Evolutionary conservation across 2,888 invertebrate species (phyloP), one percentile per base, ranked within the genome.

Genomic region (Allophyes oxyacanthae): DNA sequence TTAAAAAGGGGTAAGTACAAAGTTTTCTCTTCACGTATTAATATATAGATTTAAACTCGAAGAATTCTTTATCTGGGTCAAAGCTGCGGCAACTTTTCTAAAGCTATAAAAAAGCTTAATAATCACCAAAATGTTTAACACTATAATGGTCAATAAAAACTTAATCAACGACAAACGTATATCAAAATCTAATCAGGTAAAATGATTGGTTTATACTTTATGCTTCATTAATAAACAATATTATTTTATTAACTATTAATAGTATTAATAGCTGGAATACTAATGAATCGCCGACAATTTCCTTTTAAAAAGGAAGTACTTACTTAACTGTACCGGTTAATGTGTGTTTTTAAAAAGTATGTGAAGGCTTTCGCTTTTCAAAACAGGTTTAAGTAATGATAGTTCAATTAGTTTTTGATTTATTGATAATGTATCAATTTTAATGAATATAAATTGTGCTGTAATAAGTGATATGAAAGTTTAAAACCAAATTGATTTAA

Each of bases 231-330:
- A 55, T 44, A 60, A 51, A 53, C 32, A 30, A 52, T 55, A 53
- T 46, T 50, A 36, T 38, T 66, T 66, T 64, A 69, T 61, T 63
- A 57, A 57, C 58, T 61, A 72, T 72, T 58, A 57, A 62, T 42
- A 52, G 26, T 56, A 66, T 67, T 68, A 52, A 45, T 60, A 60
- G 38, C 5, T 45, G 28, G 43, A 55, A 72, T 64, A 53, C 36
- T 66, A 64, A 67, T 73, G 38, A 63, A 40, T 52, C 51, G 38
- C 50, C 38, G 36, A 46, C 53, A 37, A 60, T 60, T 73, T 73
- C 71, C 71, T 59, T 20, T 28, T 44, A 55, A 40, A 49, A 33
- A 64, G 74, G 73, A 73, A 60, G 56, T 59, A 33, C 52, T 61
- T 59, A 59, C 43, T 62, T 56, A 58, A 62, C 48, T 56, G 46